These are phyloP conservation scores for Polyommatus icarus DNA, from an alignment of 2,888 invertebrate species.

Conservation along the genomic window DNA sequence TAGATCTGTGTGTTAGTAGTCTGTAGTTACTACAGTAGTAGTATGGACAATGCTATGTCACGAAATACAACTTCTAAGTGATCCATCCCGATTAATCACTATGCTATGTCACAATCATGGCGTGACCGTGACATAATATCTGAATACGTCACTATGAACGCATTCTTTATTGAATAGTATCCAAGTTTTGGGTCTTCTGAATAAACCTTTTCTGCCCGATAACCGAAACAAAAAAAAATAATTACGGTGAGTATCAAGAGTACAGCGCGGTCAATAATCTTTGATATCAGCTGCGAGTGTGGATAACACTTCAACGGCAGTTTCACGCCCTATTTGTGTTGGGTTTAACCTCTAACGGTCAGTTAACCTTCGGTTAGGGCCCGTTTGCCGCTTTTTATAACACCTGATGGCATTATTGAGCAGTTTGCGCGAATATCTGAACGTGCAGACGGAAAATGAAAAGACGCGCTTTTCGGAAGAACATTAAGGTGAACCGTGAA, in stretches of 20 bases:
- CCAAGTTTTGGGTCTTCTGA: too few relatives aligned
- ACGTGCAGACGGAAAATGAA: constrained; percentile 35
- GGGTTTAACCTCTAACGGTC: constrained; percentile 47
- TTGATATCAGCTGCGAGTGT: constrained; percentile 5
- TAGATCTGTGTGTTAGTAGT: too few relatives aligned
- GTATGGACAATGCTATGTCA: too few relatives aligned
- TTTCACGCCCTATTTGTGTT: constrained; percentile 36
- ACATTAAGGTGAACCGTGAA: background rate
- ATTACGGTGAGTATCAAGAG: background rate
- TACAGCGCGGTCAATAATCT: background rate
- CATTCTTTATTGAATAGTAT: too few relatives aligned
- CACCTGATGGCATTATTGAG: constrained; percentile 58
- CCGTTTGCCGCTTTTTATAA: constrained; percentile 54
- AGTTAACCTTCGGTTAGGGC: constrained; percentile 56
- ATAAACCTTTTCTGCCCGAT: background rate
- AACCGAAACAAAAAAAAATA: background rate
- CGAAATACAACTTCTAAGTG: too few relatives aligned
- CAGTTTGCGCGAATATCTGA: constrained; percentile 49
- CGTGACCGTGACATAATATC: too few relatives aligned
- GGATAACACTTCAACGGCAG: background rate
- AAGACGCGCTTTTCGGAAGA: background rate
- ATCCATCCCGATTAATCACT: too few relatives aligned
- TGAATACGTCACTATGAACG: too few relatives aligned
- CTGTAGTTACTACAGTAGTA: too few relatives aligned
- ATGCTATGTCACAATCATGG: too few relatives aligned